These are phyloP conservation scores for Steatornis caripensis DNA, from an alignment of 2,113 vertebrate species.

Conservation along the genomic window DNA sequence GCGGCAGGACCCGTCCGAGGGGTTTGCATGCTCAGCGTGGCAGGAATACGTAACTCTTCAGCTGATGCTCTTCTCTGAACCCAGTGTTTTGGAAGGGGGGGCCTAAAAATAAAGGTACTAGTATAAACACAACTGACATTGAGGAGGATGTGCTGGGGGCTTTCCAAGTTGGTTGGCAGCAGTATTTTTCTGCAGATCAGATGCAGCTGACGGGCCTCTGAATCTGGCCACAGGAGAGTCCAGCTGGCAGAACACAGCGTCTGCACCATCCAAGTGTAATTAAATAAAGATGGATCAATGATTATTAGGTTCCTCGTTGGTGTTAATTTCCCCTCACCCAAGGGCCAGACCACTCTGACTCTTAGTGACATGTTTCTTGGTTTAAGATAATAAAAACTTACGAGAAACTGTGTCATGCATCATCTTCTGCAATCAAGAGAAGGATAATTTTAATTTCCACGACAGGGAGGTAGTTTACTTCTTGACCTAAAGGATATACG, in stretches of 20 bases:
- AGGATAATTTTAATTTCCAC: neutral
- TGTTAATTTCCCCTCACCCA: slow-evolving; percentile 11
- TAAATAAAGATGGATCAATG: slow-evolving; percentile 40
- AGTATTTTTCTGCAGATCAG: neutral
- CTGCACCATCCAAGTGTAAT: neutral
- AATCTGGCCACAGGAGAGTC: neutral
- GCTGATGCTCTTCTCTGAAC: neutral
- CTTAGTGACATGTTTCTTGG: neutral
- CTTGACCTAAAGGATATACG: neutral
- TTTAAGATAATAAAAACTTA: neutral
- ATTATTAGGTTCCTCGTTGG: neutral
- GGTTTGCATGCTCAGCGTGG: neutral
- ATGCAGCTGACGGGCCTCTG: slow-evolving; percentile 1
- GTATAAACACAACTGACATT: slow-evolving; percentile 2
- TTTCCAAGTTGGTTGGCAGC: slow-evolving; percentile 18
- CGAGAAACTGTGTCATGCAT: neutral
- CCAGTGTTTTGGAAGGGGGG: neutral
- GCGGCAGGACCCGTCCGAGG: neutral
- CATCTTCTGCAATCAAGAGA: neutral
- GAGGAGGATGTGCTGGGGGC: neutral
- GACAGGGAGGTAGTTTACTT: neutral
- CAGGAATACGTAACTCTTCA: neutral
- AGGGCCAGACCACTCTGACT: neutral
- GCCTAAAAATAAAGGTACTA: slow-evolving; percentile 15
- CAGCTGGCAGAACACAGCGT: neutral